Evolutionary conservation across 2,797 vertebrate species (phyloP), one percentile per base, ranked within the genome.

Genomic region (Tragelaphus eurycerus): DNA sequence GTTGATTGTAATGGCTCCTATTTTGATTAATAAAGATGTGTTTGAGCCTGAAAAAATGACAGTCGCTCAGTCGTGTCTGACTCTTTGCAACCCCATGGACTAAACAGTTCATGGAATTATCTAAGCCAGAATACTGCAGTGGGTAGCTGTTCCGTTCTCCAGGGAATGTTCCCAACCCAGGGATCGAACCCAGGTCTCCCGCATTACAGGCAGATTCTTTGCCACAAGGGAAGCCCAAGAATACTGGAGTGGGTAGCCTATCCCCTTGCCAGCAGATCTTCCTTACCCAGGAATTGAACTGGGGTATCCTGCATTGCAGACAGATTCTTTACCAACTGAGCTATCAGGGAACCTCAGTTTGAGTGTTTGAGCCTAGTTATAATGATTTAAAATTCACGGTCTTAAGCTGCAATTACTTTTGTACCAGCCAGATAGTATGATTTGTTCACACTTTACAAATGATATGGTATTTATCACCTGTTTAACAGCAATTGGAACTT

Each of bases 401-500:
- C 67, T 43, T 38, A 74, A 43, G 38, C 67, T 43, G 12, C 67
- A 74, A 2, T 74, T 74, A 74, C 21, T 43, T 74, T 43, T 74
- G 21, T 43, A 74, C 38, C 38, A 74, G 43, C 38, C 11, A 2
- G 3, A 14, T 7, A 43, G 27, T 91, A 60, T 89, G 62, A 92
- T 64, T 82, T 90, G 4, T 87, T 78, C 31, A 29, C 13, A 17
- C 93, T 82, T 96, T 87, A 43, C n/a, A 89, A 84, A 84, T 88
- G 88, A 74, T 74, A 50, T 52, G 67, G 46, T 94, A 89, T 54
- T 46, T 60, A 64, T 67, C 34, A 64, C n/a, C 38, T 64, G 3
- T 92, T 92, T 90, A 96, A 90, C 31, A 86, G n/a, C 64, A 67
- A 93, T 93, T 96, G 71, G 59, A 92, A 85, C 67, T 97, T 25